phyloP scores from a whole-genome alignment of 2,888 invertebrate species.

The Nomada fucata region DNA sequence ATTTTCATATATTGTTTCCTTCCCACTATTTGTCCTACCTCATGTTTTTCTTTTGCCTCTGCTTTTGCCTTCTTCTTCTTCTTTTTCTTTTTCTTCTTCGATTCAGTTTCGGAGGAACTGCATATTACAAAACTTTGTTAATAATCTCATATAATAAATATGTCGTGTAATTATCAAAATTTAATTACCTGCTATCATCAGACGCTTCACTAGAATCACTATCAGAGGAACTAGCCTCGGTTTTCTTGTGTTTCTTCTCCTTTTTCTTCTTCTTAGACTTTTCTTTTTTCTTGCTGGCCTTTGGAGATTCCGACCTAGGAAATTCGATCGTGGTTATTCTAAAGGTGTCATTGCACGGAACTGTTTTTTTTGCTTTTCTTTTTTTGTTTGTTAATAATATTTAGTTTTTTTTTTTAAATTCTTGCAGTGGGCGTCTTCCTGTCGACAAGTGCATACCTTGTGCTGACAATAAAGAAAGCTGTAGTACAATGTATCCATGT shows the following conservation, averaged over 20 bases:
- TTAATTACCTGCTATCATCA: slow-evolving; percentile 81
- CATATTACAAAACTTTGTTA: slow-evolving; percentile 53
- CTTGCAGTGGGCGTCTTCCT: slow-evolving; percentile 82
- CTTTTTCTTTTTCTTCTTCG: slow-evolving; percentile 91
- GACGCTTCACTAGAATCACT: slow-evolving; percentile 82
- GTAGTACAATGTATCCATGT: slow-evolving; percentile 74
- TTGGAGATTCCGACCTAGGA: slow-evolving; percentile 83
- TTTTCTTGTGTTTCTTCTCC: slow-evolving; percentile 82
- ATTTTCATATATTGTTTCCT: slow-evolving; percentile 46
- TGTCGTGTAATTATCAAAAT: neutral
- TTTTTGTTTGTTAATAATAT: slow-evolving; percentile 62
- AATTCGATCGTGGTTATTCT: slow-evolving; percentile 63
- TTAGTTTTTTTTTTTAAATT: slow-evolving; percentile 67
- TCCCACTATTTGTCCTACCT: slow-evolving; percentile 64
- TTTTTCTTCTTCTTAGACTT: slow-evolving; percentile 83
- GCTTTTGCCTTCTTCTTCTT: slow-evolving; percentile 92
- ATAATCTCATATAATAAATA: neutral
- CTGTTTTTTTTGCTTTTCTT: slow-evolving; percentile 38
- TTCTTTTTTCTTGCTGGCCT: slow-evolving; percentile 81
- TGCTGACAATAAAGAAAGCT: slow-evolving; percentile 81
- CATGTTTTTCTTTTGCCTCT: slow-evolving; percentile 82
- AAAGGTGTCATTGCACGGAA: slow-evolving; percentile 25
- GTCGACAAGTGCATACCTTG: slow-evolving; percentile 82
- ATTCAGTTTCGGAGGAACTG: slow-evolving; percentile 90
- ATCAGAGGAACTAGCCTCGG: slow-evolving; percentile 79